Percentiles rank a stretch among this genome's conserved stretches.
phyloP scores from a whole-genome alignment of 1,140 invertebrate genomes.

The Sarcophaga bullata region DNA sequence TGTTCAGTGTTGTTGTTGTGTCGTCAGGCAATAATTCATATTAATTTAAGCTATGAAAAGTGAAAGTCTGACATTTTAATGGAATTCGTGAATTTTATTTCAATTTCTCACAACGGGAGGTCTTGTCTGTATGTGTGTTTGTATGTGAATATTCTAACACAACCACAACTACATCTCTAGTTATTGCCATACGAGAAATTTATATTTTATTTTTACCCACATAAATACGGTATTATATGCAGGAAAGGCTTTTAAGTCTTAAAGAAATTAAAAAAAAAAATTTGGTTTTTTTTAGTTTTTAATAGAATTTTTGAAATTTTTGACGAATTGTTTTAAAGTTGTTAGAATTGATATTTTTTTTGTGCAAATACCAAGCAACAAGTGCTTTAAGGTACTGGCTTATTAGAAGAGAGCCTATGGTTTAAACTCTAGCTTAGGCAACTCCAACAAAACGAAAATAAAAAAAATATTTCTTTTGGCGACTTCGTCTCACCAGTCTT shows the following conservation, averaged over 20 bases:
- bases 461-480: no score
- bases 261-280: neutral
- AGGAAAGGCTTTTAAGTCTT: neutral
- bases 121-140: neutral
- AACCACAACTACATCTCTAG: neutral
- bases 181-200: neutral
- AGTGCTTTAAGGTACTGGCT: no score
- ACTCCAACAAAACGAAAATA: no score
- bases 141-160: neutral
- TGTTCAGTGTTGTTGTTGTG: neutral
- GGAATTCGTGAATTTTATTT: conserved; percentile 45
- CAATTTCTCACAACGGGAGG: conserved; percentile 7
- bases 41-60: conserved; percentile 47
- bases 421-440: no score
- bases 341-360: no score
- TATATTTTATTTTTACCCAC: neutral
- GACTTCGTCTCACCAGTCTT: no score
- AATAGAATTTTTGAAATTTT: no score
- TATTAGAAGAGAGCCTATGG: no score
- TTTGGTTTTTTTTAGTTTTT: neutral
- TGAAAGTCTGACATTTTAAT: conserved; percentile 49
- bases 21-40: conserved; percentile 45
- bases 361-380: no score
- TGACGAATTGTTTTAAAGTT: no score
- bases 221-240: neutral